These are phyloP conservation scores for Synanthedon tipuliformis DNA, from an alignment of 2,888 invertebrate genomes.

Conservation along the genomic window DNA sequence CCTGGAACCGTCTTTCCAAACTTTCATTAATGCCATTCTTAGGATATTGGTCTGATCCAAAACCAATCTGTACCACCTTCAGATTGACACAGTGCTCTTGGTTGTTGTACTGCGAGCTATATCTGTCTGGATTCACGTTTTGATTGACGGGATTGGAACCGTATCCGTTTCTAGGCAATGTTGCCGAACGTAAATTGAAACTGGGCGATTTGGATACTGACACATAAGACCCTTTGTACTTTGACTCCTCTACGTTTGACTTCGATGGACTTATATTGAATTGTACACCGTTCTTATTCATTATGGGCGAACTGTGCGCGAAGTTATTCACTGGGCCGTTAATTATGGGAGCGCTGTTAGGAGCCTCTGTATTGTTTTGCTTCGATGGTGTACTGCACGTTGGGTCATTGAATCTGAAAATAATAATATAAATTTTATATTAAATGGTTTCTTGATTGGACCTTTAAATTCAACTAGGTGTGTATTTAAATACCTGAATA, in stretches of 20 bases:
- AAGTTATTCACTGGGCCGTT: constrained; percentile 35
- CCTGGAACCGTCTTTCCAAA: constrained; percentile 60
- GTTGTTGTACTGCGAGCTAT: constrained; percentile 66
- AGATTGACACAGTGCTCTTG: constrained; percentile 67
- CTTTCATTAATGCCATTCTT: constrained; percentile 65
- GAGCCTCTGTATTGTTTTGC: constrained; percentile 24
- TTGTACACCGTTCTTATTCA: constrained; percentile 69
- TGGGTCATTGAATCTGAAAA: constrained; percentile 73
- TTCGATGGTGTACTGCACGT: constrained; percentile 61
- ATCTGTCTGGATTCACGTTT: constrained; percentile 58
- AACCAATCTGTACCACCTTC: constrained; percentile 73
- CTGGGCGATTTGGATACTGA: constrained; percentile 58
- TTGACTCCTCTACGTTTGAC: constrained; percentile 55
- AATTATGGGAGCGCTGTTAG: constrained; percentile 25
- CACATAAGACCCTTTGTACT: constrained; percentile 48
- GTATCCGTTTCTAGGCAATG: constrained; percentile 78
- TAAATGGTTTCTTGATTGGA: background rate
- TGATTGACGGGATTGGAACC: constrained; percentile 45
- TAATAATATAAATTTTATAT: constrained; percentile 1
- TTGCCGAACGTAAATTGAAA: constrained; percentile 73
- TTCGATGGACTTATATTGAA: constrained; percentile 63
- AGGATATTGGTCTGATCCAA: constrained; percentile 70
- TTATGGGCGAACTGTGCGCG: constrained; percentile 63
- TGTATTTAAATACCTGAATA: constrained; percentile 59
- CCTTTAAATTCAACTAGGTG: background rate